Evolutionary conservation across 2,797 vertebrate genomes (phyloP).

Genomic region (Sebastes melanostomus): DNA sequence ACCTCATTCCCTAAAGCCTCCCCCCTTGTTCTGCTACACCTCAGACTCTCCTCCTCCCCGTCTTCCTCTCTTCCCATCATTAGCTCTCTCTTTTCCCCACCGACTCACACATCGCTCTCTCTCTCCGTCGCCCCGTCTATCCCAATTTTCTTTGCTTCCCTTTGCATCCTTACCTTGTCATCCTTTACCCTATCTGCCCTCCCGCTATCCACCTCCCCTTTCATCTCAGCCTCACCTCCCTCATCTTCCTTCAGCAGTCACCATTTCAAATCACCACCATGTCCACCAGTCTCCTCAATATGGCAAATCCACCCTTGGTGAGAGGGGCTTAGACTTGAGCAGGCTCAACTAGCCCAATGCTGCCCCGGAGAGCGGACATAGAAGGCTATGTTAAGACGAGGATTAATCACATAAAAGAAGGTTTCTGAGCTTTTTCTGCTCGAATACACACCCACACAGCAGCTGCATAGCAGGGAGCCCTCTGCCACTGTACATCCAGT

Average conservation of each 20-base stretch:
- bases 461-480: constrained; percentile 28
- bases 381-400: constrained; percentile 48
- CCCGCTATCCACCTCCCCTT: constrained; percentile 13
- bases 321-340: constrained; percentile 43
- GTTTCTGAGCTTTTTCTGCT: constrained; percentile 28
- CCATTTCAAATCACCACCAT: constrained; percentile 32
- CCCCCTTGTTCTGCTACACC: neutral
- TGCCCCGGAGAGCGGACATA: constrained; percentile 31
- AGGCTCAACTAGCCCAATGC: constrained; percentile 22
- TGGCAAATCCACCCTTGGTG: constrained; percentile 50
- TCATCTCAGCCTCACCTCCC: constrained; percentile 29
- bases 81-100: constrained; percentile 24
- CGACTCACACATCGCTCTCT: neutral
- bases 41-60: constrained; percentile 10
- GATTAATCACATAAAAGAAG: constrained; percentile 63
- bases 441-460: constrained; percentile 15
- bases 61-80: constrained; percentile 36
- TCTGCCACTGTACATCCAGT: constrained; percentile 25
- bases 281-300: constrained; percentile 42
- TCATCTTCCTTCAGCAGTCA: constrained; percentile 26
- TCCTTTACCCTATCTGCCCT: constrained; percentile 27
- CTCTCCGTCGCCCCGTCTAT: neutral
- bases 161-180: constrained; percentile 25
- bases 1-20: constrained; percentile 31
- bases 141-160: constrained; percentile 18